phyloP scores from a whole-genome alignment of 2,797 vertebrate species.

The Poecile montanus region DNA sequence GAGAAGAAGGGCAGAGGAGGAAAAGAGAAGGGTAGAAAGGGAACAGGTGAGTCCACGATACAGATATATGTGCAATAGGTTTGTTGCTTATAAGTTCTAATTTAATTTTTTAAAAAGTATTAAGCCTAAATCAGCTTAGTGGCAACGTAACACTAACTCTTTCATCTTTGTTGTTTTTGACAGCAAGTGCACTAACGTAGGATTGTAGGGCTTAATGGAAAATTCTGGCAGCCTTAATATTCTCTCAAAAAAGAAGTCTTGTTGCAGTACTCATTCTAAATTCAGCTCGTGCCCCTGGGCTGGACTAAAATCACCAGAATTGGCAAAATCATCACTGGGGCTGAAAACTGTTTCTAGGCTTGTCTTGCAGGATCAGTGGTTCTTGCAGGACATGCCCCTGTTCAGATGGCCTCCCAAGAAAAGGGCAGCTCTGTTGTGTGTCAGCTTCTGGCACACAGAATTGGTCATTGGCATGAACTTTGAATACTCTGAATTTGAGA shows the following conservation, averaged over 20 bases:
- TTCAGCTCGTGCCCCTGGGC: neutral
- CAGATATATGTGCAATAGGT: neutral
- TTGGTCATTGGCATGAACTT: neutral
- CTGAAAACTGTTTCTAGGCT: neutral
- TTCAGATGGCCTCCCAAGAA: neutral
- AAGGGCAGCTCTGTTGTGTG: neutral
- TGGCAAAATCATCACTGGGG: neutral
- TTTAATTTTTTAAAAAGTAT: neutral
- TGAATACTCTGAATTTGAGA: neutral
- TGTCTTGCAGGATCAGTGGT: slow-evolving; percentile 2
- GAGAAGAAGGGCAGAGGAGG: slow-evolving; percentile 91
- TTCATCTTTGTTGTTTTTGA: slow-evolving; percentile 36
- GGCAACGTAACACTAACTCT: neutral
- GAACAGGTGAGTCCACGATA: slow-evolving; percentile 85
- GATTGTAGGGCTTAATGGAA: neutral
- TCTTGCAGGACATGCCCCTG: neutral
- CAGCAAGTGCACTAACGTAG: neutral
- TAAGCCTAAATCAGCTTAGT: slow-evolving; percentile 19
- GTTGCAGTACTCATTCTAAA: slow-evolving; percentile 18
- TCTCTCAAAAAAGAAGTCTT: slow-evolving; percentile 20
- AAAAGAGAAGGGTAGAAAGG: slow-evolving; percentile 92
- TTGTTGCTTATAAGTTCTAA: neutral
- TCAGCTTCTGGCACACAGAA: neutral
- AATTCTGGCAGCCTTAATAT: slow-evolving; percentile 34
- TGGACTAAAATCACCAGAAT: slow-evolving; percentile 1